Conservation (phyloP, 1,140 invertebrate genomes). For the Euura saliciscinereae region DNA sequence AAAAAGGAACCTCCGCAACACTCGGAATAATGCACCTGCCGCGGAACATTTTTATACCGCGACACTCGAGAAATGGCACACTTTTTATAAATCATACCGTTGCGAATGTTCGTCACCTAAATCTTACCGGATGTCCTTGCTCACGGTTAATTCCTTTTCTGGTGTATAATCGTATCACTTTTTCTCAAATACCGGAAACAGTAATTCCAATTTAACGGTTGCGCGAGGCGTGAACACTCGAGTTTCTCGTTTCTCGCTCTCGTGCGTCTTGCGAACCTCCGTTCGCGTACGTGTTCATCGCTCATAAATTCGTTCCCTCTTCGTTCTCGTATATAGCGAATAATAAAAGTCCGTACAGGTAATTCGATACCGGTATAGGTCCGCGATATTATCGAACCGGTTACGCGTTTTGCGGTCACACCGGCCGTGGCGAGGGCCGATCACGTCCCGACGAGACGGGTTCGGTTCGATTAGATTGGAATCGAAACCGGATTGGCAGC, state of each 20-base stretch:
- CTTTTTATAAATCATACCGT: too few relatives aligned
- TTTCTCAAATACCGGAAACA: not conserved
- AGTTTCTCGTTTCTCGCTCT: not conserved
- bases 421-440: not conserved
- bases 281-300: not conserved
- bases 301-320: not conserved
- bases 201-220: conserved; percentile 5
- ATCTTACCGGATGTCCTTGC: not conserved
- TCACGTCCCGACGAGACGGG: not conserved
- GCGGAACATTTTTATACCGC: too few relatives aligned
- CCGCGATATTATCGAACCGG: conserved; percentile 2
- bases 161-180: not conserved
- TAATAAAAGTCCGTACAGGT: not conserved
- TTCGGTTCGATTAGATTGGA: not conserved
- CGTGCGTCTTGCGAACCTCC: not conserved
- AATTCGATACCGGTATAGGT: not conserved
- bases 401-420: not conserved
- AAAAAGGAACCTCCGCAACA: too few relatives aligned
- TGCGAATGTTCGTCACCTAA: too few relatives aligned
- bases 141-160: not conserved
- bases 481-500: not conserved
- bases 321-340: not conserved
- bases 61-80: too few relatives aligned
- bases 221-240: not conserved
- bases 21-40: too few relatives aligned